Conservation (phyloP, 2,888 invertebrate species). For the Tillus elongatus region DNA sequence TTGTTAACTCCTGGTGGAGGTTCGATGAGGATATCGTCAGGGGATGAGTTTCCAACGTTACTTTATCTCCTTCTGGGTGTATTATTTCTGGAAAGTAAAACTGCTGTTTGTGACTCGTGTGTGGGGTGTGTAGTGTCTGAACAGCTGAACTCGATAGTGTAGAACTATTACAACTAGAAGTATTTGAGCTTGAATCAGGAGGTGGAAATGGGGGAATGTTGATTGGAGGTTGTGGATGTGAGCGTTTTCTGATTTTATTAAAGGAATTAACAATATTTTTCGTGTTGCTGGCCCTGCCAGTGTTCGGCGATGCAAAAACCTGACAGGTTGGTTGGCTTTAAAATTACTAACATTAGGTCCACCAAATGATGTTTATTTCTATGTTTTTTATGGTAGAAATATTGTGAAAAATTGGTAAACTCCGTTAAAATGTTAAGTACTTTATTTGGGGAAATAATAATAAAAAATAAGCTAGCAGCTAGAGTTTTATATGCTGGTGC, state of each 20-base stretch:
- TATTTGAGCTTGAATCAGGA: conserved; percentile 84
- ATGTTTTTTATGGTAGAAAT: no score
- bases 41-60: conserved; percentile 48
- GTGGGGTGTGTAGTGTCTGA: conserved; percentile 42
- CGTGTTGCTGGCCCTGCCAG: conserved; percentile 39
- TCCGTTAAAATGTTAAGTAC: no score
- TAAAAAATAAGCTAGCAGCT: no score
- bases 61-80: no score
- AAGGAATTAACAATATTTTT: conserved; percentile 39
- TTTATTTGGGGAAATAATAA: no score
- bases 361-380: no score
- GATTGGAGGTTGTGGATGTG: conserved; percentile 48
- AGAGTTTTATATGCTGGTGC: no score
- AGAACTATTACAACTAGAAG: conserved; percentile 93
- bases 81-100: conserved; percentile 60
- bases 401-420: no score
- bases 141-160: conserved; percentile 90
- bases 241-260: conserved; percentile 45
- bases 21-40: conserved; percentile 30
- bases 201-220: conserved; percentile 53
- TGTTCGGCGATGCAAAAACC: conserved; percentile 43
- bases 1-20: conserved; percentile 42
- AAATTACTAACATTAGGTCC: no score
- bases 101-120: conserved; percentile 47
- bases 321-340: no score